phyloP scores from a whole-genome alignment of 2,888 invertebrate genomes.

The Aphrophora alni region DNA sequence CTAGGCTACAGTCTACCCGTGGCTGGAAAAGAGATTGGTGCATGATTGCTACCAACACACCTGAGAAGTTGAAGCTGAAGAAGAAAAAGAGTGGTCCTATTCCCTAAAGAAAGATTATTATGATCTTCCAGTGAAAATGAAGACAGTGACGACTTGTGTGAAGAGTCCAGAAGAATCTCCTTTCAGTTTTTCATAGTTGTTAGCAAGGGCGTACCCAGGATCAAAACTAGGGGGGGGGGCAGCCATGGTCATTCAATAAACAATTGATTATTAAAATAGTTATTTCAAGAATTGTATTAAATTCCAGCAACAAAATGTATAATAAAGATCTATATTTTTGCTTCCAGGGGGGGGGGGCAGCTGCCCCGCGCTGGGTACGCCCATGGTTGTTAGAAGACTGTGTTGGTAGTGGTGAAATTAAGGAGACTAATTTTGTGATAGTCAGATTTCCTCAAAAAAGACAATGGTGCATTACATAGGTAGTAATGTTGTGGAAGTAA shows the following conservation, averaged over 20 bases:
- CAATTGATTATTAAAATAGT: too few relatives aligned
- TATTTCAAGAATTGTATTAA: too few relatives aligned
- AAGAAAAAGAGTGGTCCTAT: constrained; percentile 33
- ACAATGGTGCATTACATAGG: neutral
- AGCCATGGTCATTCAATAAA: too few relatives aligned
- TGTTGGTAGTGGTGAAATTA: neutral
- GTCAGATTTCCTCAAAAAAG: neutral
- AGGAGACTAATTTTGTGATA: too few relatives aligned
- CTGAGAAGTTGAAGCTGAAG: constrained; percentile 49
- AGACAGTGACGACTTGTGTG: neutral
- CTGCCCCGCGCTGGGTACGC: too few relatives aligned
- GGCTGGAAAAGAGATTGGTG: constrained; percentile 49
- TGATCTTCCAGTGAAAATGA: neutral
- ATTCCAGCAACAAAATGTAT: too few relatives aligned
- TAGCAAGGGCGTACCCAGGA: too few relatives aligned
- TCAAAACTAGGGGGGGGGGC: too few relatives aligned
- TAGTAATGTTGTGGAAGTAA: neutral
- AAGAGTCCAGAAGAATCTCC: neutral
- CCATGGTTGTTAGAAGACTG: too few relatives aligned
- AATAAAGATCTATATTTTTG: too few relatives aligned
- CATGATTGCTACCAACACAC: constrained; percentile 52
- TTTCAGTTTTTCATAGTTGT: constrained; percentile 6
- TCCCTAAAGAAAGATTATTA: neutral
- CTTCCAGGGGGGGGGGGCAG: too few relatives aligned
- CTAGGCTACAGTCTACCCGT: constrained; percentile 15